Conservation (phyloP, 1,140 invertebrate species). For the Calosoma granatense region DNA sequence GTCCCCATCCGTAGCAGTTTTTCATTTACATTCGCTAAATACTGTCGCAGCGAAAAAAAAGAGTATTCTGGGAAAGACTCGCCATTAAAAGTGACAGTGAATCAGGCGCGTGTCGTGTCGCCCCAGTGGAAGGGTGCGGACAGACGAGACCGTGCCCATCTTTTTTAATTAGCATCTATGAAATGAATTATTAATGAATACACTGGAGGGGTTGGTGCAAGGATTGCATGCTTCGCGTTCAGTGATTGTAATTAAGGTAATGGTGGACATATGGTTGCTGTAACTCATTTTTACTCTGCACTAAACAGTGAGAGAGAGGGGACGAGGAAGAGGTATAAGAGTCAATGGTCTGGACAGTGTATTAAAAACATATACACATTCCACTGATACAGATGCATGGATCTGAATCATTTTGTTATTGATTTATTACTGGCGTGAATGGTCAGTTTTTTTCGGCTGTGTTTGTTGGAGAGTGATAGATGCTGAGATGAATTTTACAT, state of each 20-base stretch:
- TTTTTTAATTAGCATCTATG: background rate
- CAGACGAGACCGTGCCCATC: background rate
- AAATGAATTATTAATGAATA: conserved; percentile 4
- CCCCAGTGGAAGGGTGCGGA: background rate
- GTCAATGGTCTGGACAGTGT: no score
- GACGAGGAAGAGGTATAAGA: no score
- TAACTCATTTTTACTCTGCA: no score
- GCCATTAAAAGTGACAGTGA: background rate
- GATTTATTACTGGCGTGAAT: no score
- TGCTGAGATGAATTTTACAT: no score
- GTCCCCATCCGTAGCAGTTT: background rate
- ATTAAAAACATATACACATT: no score
- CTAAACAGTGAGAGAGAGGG: no score
- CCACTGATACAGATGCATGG: no score
- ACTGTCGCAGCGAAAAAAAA: background rate
- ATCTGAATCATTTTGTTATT: no score
- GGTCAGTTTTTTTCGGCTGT: no score
- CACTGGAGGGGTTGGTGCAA: background rate
- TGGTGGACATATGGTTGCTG: background rate
- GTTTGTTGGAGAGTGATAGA: no score
- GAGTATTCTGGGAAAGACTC: background rate
- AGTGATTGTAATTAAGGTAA: conserved; percentile 6
- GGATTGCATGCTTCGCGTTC: background rate
- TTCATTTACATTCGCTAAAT: conserved; percentile 7
- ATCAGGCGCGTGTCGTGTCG: background rate